Evolutionary conservation across 2,888 invertebrate species (phyloP).

Genomic region (Hypselothyrea guttata): DNA sequence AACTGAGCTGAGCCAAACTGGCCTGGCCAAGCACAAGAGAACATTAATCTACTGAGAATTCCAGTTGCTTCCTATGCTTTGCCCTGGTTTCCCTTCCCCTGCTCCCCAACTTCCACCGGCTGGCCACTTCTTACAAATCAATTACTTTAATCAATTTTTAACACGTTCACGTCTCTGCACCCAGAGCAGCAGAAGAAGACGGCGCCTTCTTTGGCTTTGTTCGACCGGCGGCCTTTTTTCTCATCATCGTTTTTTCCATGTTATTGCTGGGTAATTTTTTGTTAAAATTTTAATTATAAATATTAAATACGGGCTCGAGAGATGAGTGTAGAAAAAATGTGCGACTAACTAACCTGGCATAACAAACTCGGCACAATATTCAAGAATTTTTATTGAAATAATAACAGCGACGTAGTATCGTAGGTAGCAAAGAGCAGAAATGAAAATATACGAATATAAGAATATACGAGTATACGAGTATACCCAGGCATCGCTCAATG

Average conservation of each 20-base stretch:
- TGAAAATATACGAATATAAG: neutral
- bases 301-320: slow-evolving; percentile 58
- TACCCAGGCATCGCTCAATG: too few species aligned
- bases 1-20: neutral
- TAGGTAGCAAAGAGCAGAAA: slow-evolving; percentile 28
- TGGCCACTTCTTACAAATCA: slow-evolving; percentile 56
- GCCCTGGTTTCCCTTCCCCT: neutral
- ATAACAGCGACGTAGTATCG: slow-evolving; percentile 58
- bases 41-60: slow-evolving; percentile 33
- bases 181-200: slow-evolving; percentile 15
- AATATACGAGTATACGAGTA: slow-evolving; percentile 4
- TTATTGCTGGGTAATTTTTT: slow-evolving; percentile 38
- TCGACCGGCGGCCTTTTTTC: slow-evolving; percentile 20
- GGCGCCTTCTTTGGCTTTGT: slow-evolving; percentile 34
- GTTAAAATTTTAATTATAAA: slow-evolving; percentile 71
- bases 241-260: slow-evolving; percentile 5
- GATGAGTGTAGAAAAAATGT: slow-evolving; percentile 30
- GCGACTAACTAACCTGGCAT: slow-evolving; percentile 66
- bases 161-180: slow-evolving; percentile 63
- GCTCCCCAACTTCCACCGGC: slow-evolving; percentile 1
- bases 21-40: slow-evolving; percentile 7
- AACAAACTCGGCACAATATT: slow-evolving; percentile 73
- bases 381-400: slow-evolving; percentile 77
- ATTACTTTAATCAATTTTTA: slow-evolving; percentile 75
- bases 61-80: neutral